A percentile compares a stretch with the other conserved stretches of the same genome.
Evolutionary conservation across 2,113 vertebrate genomes (phyloP).

Genomic region (Orcinus orca): DNA sequence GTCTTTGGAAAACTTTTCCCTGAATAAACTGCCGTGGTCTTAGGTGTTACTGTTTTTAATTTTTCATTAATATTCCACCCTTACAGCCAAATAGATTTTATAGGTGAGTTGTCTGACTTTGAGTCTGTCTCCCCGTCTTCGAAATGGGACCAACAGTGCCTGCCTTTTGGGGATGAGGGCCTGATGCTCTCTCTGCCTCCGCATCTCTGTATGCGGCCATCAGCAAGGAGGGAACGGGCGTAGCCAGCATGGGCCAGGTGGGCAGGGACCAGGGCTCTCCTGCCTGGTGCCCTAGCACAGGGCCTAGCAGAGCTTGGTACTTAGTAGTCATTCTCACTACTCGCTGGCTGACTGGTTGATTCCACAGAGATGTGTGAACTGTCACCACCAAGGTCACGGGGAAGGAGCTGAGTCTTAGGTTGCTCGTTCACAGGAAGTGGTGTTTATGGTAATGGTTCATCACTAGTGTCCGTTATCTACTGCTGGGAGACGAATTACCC

Average conservation of each 20-base stretch:
- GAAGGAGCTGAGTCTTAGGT: background rate
- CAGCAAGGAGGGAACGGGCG: background rate
- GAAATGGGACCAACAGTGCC: background rate
- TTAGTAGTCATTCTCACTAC: fast-evolving
- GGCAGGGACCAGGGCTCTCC: background rate
- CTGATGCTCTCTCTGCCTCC: background rate
- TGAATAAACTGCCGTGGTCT: background rate
- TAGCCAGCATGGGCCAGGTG: background rate
- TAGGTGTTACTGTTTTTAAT: background rate
- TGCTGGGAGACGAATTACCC: background rate
- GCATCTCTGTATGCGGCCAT: background rate
- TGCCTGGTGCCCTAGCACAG: background rate
- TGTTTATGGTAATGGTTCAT: background rate
- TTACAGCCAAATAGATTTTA: background rate
- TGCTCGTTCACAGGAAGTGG: background rate
- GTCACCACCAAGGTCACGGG: background rate
- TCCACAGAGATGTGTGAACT: fast-evolving
- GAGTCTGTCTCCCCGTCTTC: background rate
- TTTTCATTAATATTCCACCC: background rate
- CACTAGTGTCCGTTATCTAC: background rate
- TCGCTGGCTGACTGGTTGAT: fast-evolving
- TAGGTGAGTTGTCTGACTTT: background rate
- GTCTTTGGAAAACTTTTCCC: background rate
- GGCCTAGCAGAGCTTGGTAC: background rate
- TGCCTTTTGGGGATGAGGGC: background rate